phyloP scores from a whole-genome alignment of 2,113 vertebrate genomes.

The Stegostoma tigrinum region DNA sequence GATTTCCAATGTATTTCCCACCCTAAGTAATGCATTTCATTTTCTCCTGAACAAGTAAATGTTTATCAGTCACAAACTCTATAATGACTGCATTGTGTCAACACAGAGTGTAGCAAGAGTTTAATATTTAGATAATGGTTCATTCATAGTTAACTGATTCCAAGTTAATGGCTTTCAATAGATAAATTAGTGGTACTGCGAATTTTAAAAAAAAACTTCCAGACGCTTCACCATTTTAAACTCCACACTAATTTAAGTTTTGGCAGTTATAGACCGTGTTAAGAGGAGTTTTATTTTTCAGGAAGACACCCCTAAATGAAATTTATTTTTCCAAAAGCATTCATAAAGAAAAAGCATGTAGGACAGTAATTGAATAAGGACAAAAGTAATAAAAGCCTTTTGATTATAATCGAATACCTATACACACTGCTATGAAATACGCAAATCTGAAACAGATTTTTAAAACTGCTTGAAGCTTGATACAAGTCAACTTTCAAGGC shows the following conservation, averaged over 20 bases:
- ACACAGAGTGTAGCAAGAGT: constrained; percentile 15
- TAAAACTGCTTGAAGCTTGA: background rate
- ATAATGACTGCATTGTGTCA: constrained; percentile 14
- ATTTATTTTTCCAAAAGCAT: background rate
- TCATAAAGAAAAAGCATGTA: background rate
- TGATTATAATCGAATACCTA: background rate
- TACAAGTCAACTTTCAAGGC: background rate
- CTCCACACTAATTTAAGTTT: background rate
- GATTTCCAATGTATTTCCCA: constrained; percentile 42
- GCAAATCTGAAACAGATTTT: background rate
- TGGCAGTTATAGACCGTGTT: background rate
- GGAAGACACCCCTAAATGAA: background rate
- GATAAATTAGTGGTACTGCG: background rate
- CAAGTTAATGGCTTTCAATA: constrained; percentile 13
- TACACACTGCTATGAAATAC: background rate
- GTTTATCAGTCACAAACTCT: constrained; percentile 40
- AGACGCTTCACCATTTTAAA: background rate
- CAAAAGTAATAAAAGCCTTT: background rate
- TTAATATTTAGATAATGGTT: constrained; percentile 15
- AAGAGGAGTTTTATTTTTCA: background rate
- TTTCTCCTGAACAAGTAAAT: constrained; percentile 38
- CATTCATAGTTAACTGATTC: constrained; percentile 16
- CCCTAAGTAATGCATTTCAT: constrained; percentile 39
- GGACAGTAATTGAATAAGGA: background rate
- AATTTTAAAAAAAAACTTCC: background rate